These are phyloP conservation scores for Hyperoplus lanceolatus DNA, from an alignment of 2,797 vertebrate genomes.

Conservation along the genomic window DNA sequence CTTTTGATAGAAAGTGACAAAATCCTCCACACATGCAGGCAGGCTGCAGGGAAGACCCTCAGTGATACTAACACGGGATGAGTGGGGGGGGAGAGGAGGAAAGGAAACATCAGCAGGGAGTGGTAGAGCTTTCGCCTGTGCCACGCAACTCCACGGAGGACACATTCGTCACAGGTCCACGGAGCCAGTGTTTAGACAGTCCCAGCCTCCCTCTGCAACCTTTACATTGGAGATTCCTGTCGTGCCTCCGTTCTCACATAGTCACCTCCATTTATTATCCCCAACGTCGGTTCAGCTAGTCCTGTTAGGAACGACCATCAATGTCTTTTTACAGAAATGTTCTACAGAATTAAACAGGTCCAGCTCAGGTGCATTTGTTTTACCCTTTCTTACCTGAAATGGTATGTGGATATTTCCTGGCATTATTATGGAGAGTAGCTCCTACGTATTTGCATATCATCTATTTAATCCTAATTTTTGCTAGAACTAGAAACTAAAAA, in stretches of 20 bases:
- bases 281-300: not conserved
- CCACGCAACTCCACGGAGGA: constrained; percentile 38
- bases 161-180: constrained; percentile 54
- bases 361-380: not conserved
- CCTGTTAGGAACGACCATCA: not conserved
- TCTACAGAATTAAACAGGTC: not conserved
- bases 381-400: not conserved
- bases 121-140: constrained; percentile 42
- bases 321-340: not conserved
- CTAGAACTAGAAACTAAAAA: not conserved
- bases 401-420: not conserved
- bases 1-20: constrained; percentile 80
- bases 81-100: constrained; percentile 29
- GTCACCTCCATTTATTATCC: constrained; percentile 14
- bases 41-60: constrained; percentile 71
- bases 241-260: constrained; percentile 4
- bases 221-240: constrained; percentile 17
- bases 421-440: not conserved
- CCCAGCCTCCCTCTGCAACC: constrained; percentile 9
- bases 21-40: constrained; percentile 69
- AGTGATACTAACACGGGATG: constrained; percentile 66
- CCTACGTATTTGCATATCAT: not conserved
- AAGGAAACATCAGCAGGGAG: constrained; percentile 40
- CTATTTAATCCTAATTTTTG: not conserved
- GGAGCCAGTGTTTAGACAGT: constrained; percentile 14